A percentile compares a stretch with the other conserved stretches of the same genome.
These are phyloP conservation scores for Netelia inedita DNA, from an alignment of 2,888 invertebrate species.

Conservation along the genomic window DNA sequence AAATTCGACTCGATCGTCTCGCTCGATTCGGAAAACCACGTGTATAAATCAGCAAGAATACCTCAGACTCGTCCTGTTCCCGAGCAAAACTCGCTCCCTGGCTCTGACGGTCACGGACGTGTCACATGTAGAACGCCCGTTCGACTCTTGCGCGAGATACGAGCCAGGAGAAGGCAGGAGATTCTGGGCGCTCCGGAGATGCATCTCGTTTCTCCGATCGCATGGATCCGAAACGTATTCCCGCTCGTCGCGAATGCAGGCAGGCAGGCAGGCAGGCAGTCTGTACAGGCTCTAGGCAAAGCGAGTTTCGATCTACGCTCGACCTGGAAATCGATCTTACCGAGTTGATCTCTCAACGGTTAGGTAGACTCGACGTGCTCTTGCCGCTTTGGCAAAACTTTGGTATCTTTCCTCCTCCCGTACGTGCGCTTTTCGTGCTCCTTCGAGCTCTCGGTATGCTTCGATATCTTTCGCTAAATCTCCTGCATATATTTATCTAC, in stretches of 20 bases:
- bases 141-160: conserved; percentile 25
- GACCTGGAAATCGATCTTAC: conserved; percentile 68
- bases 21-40: too few species aligned
- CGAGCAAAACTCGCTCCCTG: conserved; percentile 38
- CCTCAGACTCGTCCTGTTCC: conserved; percentile 14
- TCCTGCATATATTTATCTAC: conserved; percentile 48
- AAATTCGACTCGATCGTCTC: too few species aligned
- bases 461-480: conserved; percentile 30
- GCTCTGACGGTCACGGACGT: conserved; percentile 56
- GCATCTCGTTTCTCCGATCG: conserved; percentile 49
- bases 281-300: conserved; percentile 7
- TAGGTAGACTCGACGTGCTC: conserved; percentile 14
- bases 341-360: conserved; percentile 57
- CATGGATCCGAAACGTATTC: conserved; percentile 18
- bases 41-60: too few species aligned
- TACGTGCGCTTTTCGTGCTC: conserved; percentile 21
- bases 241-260: background rate
- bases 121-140: conserved; percentile 58
- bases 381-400: background rate
- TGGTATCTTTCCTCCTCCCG: conserved; percentile 10
- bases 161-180: conserved; percentile 24
- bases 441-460: background rate
- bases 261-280: conserved; percentile 1
- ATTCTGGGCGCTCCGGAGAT: conserved; percentile 45
- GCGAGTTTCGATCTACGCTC: conserved; percentile 56